phyloP scores from a whole-genome alignment of 2,113 vertebrate species.

The Geothlypis trichas region DNA sequence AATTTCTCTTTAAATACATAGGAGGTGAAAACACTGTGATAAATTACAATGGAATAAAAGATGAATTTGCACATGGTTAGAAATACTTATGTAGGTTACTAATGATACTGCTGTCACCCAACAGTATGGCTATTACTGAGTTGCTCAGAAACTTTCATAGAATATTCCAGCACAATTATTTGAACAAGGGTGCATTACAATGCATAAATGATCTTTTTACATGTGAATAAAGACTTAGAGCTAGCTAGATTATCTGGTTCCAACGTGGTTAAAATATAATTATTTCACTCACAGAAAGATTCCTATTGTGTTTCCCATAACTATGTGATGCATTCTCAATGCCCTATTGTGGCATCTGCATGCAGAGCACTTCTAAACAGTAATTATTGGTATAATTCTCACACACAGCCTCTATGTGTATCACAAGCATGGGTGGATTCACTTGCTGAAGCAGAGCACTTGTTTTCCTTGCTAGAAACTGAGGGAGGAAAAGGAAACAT shows the following conservation, averaged over 20 bases:
- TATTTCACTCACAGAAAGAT: neutral
- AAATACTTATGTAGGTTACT: neutral
- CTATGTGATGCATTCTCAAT: neutral
- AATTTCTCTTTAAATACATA: neutral
- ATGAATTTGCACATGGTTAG: neutral
- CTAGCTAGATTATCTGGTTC: slow-evolving; percentile 2
- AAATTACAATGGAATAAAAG: neutral
- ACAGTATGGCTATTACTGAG: neutral
- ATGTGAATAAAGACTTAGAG: slow-evolving; percentile 2
- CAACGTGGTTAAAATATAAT: slow-evolving; percentile 3
- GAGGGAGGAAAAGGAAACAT: neutral
- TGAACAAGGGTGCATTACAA: neutral
- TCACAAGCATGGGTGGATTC: neutral
- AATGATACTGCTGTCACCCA: neutral
- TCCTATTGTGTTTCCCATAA: slow-evolving; percentile 29
- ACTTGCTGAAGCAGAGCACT: neutral
- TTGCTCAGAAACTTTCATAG: neutral
- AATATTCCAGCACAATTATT: slow-evolving; percentile 25
- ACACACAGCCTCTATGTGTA: neutral
- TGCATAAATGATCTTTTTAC: slow-evolving; percentile 31
- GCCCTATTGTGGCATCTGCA: neutral
- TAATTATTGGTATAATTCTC: slow-evolving; percentile 42
- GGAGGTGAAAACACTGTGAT: neutral
- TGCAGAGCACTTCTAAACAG: slow-evolving; percentile 16
- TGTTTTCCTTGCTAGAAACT: neutral